phyloP scores from a whole-genome alignment of 2,113 vertebrate species.

The Neomonachus schauinslandi region DNA sequence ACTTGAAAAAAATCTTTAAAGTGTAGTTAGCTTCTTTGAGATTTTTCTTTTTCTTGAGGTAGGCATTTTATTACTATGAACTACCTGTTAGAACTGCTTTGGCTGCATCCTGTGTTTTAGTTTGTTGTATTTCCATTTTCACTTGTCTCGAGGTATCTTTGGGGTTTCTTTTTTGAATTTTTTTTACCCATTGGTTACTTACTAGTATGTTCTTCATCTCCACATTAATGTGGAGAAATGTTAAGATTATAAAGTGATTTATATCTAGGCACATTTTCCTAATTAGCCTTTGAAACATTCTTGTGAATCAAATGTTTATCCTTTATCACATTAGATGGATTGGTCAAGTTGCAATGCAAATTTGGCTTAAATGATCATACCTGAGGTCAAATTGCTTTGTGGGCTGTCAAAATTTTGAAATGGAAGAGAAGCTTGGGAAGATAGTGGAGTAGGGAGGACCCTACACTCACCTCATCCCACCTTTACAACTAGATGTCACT shows the following conservation, averaged over 20 bases:
- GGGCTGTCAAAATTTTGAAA: slow-evolving; percentile 22
- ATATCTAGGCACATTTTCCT: neutral
- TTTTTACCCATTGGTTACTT: neutral
- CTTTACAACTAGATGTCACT: neutral
- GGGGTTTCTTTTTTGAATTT: neutral
- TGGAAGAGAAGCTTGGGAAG: neutral
- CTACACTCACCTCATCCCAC: neutral
- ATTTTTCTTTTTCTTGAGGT: neutral
- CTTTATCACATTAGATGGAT: neutral
- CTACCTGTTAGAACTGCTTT: neutral
- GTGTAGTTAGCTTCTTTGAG: neutral
- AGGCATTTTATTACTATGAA: neutral
- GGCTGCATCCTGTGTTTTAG: neutral
- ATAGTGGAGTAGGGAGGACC: neutral
- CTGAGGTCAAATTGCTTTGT: slow-evolving; percentile 55
- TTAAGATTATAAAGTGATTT: neutral
- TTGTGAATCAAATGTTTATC: neutral
- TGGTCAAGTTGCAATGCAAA: slow-evolving; percentile 20
- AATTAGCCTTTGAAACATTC: neutral
- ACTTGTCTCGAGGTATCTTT: neutral
- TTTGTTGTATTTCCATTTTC: neutral
- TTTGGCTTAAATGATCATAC: neutral
- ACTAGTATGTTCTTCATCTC: neutral
- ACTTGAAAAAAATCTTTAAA: neutral
- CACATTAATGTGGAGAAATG: neutral